phyloP scores from a whole-genome alignment of 2,888 invertebrate species.

The Pristionchus arcanus region DNA sequence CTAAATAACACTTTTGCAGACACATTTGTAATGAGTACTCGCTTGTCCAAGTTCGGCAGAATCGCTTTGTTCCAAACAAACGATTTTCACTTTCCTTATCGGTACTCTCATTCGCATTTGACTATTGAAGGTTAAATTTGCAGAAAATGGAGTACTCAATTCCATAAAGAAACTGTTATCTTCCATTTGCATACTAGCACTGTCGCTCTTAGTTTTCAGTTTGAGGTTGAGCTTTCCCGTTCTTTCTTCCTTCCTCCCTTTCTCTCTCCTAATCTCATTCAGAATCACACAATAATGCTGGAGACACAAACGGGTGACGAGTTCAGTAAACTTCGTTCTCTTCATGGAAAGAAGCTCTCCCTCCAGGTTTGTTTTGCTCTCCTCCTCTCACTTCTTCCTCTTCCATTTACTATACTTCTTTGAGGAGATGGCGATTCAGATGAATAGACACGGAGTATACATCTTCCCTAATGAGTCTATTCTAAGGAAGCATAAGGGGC shows the following conservation, averaged over 20 bases:
- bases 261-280: conserved; percentile 12
- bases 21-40: conserved; percentile 64
- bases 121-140: not conserved
- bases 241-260: conserved; percentile 4
- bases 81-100: conserved; percentile 69
- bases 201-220: conserved; percentile 64
- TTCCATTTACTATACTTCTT: not conserved
- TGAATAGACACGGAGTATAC: conserved; percentile 68
- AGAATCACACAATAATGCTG: conserved; percentile 63
- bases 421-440: conserved; percentile 57
- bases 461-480: conserved; percentile 63
- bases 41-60: conserved; percentile 66
- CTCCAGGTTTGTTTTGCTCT: conserved; percentile 58
- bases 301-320: conserved; percentile 68
- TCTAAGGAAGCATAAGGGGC: conserved; percentile 64
- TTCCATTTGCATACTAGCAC: conserved; percentile 64
- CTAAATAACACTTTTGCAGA: conserved; percentile 56
- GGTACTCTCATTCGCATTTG: not conserved
- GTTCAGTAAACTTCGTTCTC: conserved; percentile 64
- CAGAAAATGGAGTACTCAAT: conserved; percentile 63
- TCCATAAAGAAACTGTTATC: conserved; percentile 59
- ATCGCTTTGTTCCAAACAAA: conserved; percentile 65
- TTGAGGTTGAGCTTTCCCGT: conserved; percentile 58
- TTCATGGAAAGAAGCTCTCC: conserved; percentile 65
- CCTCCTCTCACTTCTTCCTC: not conserved